phyloP scores from a whole-genome alignment of 2,888 invertebrate genomes.

The Oxycera nigricornis region DNA sequence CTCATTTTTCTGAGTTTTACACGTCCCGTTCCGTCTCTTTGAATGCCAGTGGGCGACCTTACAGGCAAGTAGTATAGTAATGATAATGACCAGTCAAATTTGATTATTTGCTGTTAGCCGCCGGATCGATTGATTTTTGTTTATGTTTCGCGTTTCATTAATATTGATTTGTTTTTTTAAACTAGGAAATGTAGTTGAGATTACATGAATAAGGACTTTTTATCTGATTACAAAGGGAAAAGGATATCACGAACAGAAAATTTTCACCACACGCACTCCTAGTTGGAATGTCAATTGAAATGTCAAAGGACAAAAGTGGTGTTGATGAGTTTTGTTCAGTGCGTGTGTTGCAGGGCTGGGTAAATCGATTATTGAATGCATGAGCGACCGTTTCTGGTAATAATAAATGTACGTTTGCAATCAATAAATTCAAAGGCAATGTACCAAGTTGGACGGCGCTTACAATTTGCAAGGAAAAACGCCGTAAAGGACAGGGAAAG shows the following conservation, averaged over 20 bases:
- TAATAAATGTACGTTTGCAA: no score
- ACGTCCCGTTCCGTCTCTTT: not conserved
- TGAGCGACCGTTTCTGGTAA: no score
- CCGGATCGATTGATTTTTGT: not conserved
- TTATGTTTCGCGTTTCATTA: not conserved
- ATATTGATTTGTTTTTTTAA: not conserved
- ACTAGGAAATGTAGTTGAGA: not conserved
- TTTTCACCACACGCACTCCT: not conserved
- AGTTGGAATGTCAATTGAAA: not conserved
- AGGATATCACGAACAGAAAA: conserved; percentile 7
- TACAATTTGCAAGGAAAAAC: no score
- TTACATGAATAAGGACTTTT: conserved; percentile 1
- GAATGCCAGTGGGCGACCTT: no score
- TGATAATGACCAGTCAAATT: not conserved
- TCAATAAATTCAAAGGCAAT: no score
- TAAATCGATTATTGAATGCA: not conserved
- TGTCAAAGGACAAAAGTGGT: conserved; percentile 13
- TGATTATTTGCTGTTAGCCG: not conserved
- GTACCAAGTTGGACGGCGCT: no score
- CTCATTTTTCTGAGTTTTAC: conserved; percentile 59
- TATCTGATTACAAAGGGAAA: not conserved
- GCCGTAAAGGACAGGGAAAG: no score
- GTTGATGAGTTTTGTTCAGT: not conserved
- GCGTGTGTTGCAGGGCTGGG: not conserved
- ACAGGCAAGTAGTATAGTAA: no score